phyloP scores from a whole-genome alignment of 2,113 vertebrate genomes.

The Lagopus muta region DNA sequence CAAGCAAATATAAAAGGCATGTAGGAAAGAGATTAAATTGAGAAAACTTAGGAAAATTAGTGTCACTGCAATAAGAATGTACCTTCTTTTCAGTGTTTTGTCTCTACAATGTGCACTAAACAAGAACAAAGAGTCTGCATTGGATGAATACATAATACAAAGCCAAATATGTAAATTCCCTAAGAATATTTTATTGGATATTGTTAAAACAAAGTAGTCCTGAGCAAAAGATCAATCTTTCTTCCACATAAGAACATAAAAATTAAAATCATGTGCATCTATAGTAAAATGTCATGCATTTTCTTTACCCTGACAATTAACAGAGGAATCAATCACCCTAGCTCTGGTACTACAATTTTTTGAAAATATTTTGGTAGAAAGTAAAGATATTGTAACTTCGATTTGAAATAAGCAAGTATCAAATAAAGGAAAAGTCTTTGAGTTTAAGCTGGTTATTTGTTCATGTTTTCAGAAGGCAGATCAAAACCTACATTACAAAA shows the following conservation, averaged over 20 bases:
- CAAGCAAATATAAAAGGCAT: background rate
- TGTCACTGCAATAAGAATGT: background rate
- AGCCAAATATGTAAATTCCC: background rate
- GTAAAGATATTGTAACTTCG: background rate
- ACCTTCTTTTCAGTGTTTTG: background rate
- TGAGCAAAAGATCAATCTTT: background rate
- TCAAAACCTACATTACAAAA: background rate
- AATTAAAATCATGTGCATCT: rapidly evolving
- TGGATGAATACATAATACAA: background rate
- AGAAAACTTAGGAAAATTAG: background rate
- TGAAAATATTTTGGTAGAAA: background rate
- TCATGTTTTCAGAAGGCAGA: background rate
- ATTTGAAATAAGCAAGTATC: background rate
- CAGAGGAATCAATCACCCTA: background rate
- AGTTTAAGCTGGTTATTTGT: background rate
- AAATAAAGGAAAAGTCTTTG: background rate
- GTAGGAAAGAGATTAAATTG: background rate
- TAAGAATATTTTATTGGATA: background rate
- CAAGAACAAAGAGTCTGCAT: background rate
- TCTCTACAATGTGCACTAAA: background rate
- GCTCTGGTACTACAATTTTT: background rate
- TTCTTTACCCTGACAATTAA: background rate
- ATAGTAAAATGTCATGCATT: background rate
- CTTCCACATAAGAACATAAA: background rate
- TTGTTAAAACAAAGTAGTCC: background rate